Evolutionary conservation across 1,140 invertebrate species (phyloP).

Genomic region (Drosophila bifasciata): DNA sequence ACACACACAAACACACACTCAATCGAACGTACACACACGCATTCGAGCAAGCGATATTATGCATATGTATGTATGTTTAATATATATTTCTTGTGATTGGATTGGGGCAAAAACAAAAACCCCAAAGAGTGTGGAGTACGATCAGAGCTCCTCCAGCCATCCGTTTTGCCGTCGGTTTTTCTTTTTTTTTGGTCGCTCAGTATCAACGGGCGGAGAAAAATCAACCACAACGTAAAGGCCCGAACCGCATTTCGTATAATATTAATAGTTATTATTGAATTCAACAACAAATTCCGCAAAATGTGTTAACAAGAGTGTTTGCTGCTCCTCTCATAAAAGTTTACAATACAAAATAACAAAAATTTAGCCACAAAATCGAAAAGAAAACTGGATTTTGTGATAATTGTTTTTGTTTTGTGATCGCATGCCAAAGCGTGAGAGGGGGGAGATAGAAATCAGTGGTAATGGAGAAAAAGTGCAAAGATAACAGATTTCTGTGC

Average conservation of each 20-base stretch:
- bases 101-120: conserved; percentile 63
- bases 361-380: conserved; percentile 5
- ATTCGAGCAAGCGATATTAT: conserved; percentile 53
- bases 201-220: conserved; percentile 34
- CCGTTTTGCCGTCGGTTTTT: conserved; percentile 33
- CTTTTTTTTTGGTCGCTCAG: conserved; percentile 25
- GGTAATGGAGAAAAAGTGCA: conserved; percentile 16
- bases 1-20: conserved; percentile 22
- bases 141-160: conserved; percentile 10
- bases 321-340: conserved; percentile 38
- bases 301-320: conserved; percentile 68
- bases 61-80: conserved; percentile 65
- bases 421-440: conserved; percentile 2
- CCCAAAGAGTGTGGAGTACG: conserved; percentile 50
- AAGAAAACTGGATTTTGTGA: conserved; percentile 48
- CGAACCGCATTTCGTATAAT: conserved; percentile 42
- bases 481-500: conserved; percentile 46
- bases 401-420: conserved; percentile 44
- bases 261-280: conserved; percentile 53
- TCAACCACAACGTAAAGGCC: conserved; percentile 27
- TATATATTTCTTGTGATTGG: conserved; percentile 76
- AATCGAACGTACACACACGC: conserved; percentile 42
- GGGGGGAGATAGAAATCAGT: not conserved
- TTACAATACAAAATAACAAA: conserved; percentile 35
- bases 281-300: conserved; percentile 41